Evolutionary conservation across 2,888 invertebrate genomes (phyloP), one percentile per base, ranked within the genome.

Genomic region (Melinopterus prodromus): DNA sequence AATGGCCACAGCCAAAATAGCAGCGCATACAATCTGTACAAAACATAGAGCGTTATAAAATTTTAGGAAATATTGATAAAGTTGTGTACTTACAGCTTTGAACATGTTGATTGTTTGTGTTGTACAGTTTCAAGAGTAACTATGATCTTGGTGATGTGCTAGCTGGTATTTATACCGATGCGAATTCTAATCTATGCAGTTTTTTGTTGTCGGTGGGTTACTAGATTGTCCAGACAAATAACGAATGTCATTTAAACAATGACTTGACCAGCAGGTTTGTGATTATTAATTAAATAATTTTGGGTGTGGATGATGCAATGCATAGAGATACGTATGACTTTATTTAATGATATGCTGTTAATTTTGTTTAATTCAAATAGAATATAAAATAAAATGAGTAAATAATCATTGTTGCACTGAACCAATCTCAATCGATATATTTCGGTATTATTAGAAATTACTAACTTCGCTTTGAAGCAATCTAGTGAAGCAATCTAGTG

Each of bases 1-100:
- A 86, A 91, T 84, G 80, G 90, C 88, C 84, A 92, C 15, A 78
- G 91, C 90, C 86, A 91, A 78, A 38, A 91, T 84, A 79, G 90
- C 89, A 82, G 91, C 88, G 77, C 71, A 78, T 72, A 70, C 69
- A 76, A 78, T 53, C 53, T 53, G 12, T 9, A 77, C 16, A 53
- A 71, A 75, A 26, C 71, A 26, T 26, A 35, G 71, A 71, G 16
- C 16, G 35, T 6, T 16, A 16, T 76, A 9, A 38, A 77, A 71
- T 71, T 16, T 70, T 74, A 70, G 9, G 12, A 16, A 70, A 77
- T 71, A 72, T 35, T 71, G 69, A 53, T 77, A 69, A 2, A 53
- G 53, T 53, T 74, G 26, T n/a, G 35, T 79, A 88, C 89, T 89
- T 85, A 89, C 89, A 86, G 88, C 83, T 85, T 89, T 89, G 86